Percentiles rank a stretch among this genome's conserved stretches.
phyloP scores from a whole-genome alignment of 2,888 invertebrate genomes.

The Lycaena phlaeas region DNA sequence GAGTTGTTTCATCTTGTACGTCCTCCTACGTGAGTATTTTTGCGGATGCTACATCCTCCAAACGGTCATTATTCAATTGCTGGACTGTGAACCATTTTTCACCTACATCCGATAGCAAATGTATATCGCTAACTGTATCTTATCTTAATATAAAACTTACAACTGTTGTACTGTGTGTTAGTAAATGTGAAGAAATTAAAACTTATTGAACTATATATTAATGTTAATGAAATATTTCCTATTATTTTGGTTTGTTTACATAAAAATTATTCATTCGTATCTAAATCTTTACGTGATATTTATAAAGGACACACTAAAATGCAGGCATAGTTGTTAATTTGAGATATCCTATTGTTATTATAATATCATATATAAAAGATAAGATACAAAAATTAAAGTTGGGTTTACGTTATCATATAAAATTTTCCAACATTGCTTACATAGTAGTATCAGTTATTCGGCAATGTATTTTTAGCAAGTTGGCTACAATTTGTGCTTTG shows the following conservation, averaged over 20 bases:
- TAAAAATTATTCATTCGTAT: too few species aligned
- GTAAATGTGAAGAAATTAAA: neutral
- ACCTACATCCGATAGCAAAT: neutral
- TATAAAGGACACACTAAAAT: too few species aligned
- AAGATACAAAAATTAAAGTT: neutral
- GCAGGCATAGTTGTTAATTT: too few species aligned
- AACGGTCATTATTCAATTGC: constrained; percentile 61
- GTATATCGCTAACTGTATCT: neutral
- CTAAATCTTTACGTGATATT: too few species aligned
- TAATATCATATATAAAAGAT: constrained; percentile 1
- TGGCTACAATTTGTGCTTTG: too few species aligned
- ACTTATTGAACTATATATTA: neutral
- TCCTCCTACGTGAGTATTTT: constrained; percentile 83
- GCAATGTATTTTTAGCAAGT: too few species aligned
- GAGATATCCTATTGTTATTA: constrained; percentile 1
- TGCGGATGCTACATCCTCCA: constrained; percentile 51
- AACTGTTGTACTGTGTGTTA: too few species aligned
- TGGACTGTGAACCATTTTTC: constrained; percentile 26
- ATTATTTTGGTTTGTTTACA: too few species aligned
- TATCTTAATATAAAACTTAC: too few species aligned
- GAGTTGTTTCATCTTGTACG: constrained; percentile 89
- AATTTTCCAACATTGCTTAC: neutral
- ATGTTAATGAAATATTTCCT: too few species aligned
- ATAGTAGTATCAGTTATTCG: neutral
- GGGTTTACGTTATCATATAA: constrained; percentile 1